Conservation (phyloP, 2,797 vertebrate species). For the Smutsia gigantea region DNA sequence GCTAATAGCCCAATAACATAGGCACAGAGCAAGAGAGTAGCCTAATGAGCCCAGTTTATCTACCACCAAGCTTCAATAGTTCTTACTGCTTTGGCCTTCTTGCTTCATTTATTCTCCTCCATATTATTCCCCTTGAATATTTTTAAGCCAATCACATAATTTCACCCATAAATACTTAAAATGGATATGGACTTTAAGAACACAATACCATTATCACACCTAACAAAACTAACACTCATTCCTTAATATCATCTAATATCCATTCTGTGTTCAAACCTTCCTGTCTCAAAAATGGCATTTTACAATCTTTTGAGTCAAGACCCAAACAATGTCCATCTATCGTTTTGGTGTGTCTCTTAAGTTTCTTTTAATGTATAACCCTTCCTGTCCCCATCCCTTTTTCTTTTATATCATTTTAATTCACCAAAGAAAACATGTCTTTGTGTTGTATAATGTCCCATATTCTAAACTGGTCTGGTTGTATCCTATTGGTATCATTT, state of each 20-base stretch:
- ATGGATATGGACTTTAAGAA: not conserved
- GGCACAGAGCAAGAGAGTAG: not conserved
- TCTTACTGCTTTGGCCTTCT: slow-evolving; percentile 5
- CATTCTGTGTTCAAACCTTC: not conserved
- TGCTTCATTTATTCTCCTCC: not conserved
- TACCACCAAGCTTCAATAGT: not conserved
- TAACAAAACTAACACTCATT: not conserved
- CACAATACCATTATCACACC: not conserved
- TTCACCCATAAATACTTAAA: slow-evolving; percentile 5
- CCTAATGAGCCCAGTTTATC: not conserved
- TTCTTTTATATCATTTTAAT: not conserved
- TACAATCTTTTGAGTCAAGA: not conserved
- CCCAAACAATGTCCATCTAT: not conserved
- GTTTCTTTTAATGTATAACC: not conserved
- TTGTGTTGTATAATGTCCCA: not conserved
- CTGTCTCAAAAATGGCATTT: slow-evolving; percentile 35
- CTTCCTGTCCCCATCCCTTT: not conserved
- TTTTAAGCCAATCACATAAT: slow-evolving; percentile 24
- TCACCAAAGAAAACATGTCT: not conserved
- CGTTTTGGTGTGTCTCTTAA: not conserved
- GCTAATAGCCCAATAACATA: not conserved
- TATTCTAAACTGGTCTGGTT: slow-evolving; percentile 37
- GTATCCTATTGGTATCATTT: slow-evolving; percentile 19
- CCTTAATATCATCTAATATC: not conserved
- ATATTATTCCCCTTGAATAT: not conserved